Conservation (phyloP, 2,888 invertebrate genomes). For the Drosophila helvetica region DNA sequence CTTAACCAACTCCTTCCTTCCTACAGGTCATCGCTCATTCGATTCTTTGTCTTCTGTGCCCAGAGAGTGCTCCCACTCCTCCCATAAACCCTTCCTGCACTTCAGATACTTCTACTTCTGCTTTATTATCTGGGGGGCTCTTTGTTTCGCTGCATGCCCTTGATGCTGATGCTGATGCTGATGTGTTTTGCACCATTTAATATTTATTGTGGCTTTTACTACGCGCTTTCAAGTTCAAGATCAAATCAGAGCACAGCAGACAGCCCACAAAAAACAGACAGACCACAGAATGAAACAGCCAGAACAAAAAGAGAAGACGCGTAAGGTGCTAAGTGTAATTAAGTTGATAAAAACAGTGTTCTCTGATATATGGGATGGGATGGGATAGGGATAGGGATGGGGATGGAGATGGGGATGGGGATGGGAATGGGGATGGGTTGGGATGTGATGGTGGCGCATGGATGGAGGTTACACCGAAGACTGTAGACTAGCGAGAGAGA, state of each 20-base stretch:
- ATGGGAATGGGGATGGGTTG: too few species aligned
- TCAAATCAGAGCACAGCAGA: conserved; percentile 35
- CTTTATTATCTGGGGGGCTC: conserved; percentile 43
- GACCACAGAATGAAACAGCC: conserved; percentile 1
- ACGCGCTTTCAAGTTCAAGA: conserved; percentile 58
- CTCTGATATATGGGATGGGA: conserved; percentile 50
- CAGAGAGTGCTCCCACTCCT: neutral
- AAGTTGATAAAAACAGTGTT: conserved; percentile 66
- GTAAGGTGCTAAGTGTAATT: conserved; percentile 69
- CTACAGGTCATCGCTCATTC: conserved; percentile 42
- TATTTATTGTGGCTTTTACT: conserved; percentile 60
- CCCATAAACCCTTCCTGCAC: conserved; percentile 19
- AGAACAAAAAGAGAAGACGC: conserved; percentile 12
- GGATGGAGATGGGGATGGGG: too few species aligned
- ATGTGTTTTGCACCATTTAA: conserved; percentile 60
- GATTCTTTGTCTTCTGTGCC: neutral
- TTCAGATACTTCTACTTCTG: conserved; percentile 31
- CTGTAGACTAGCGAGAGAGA: too few species aligned
- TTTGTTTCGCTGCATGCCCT: conserved; percentile 45
- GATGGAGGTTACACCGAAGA: too few species aligned
- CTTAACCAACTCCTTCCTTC: neutral
- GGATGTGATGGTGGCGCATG: too few species aligned
- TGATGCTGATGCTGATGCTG: conserved; percentile 43
- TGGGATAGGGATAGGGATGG: conserved; percentile 30
- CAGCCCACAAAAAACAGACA: neutral